Evolutionary conservation across 2,888 invertebrate species (phyloP).

Genomic region (Pristionchus entomophagus): DNA sequence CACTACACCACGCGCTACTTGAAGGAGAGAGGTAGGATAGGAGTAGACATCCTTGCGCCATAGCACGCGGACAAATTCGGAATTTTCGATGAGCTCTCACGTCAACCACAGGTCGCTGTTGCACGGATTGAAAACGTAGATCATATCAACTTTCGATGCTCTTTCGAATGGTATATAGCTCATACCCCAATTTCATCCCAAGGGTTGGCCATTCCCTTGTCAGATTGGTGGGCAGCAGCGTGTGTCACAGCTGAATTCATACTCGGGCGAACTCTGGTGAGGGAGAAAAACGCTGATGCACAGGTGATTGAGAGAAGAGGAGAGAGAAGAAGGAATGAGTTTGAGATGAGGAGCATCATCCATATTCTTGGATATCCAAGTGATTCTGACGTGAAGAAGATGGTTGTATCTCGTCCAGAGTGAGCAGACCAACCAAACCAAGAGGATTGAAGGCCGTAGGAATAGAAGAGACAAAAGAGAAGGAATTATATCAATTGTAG

Average conservation of each 20-base stretch:
- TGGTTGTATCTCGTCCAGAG: slow-evolving; percentile 58
- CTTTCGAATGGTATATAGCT: no score
- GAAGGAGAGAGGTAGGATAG: no score
- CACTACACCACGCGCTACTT: no score
- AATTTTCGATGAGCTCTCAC: no score
- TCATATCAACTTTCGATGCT: no score
- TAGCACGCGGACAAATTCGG: no score
- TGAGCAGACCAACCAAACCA: slow-evolving; percentile 37
- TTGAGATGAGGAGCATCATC: slow-evolving; percentile 52
- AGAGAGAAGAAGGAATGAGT: background rate
- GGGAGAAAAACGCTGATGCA: slow-evolving; percentile 59
- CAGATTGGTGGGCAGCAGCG: slow-evolving; percentile 69
- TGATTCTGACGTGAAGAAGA: slow-evolving; percentile 63
- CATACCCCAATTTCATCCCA: no score
- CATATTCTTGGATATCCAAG: slow-evolving; percentile 68
- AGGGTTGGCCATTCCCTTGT: no score
- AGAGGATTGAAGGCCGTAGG: background rate
- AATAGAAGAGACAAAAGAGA: no score
- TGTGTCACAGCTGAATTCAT: slow-evolving; percentile 67
- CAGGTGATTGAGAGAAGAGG: slow-evolving; percentile 53
- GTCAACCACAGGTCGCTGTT: no score
- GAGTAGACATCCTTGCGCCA: no score
- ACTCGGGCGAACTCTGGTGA: slow-evolving; percentile 55
- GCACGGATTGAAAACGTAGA: no score
- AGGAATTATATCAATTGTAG: background rate